Evolutionary conservation across 2,888 invertebrate species (phyloP), one percentile per base, ranked within the genome.

Genomic region (Volucella inanis): DNA sequence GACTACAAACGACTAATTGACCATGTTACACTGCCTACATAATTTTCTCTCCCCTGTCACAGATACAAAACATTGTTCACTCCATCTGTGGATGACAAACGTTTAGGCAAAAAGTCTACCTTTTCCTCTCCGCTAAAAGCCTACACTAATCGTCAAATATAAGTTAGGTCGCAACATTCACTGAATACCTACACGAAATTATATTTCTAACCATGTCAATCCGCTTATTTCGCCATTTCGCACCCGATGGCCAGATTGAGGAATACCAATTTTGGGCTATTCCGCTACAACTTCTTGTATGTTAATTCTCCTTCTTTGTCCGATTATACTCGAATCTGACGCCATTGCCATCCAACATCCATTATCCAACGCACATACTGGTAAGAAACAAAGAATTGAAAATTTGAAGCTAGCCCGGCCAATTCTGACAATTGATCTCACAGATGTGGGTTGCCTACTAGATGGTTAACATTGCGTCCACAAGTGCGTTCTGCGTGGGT

Each of bases 221-320:
- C 52, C 22, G n/a, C 41, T 49, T 10, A 41, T 65, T 75, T 15
- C 12, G 31, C 55, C 50, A 70, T 57, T 64, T 49, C 22, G 38
- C 75, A 70, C 47, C 62, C 15, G 54, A 18, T 62, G 47, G 10
- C 55, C 41, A 55, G 62, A 70, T 57, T 59, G 70, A 59, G 39
- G 43, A 47, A 43, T 50, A 14, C 76, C 70, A 65, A 49, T 61
- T 82, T 49, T 50, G 81, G 70, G 12, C 31, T 52, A 47, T 43
- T 15, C 67, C 59, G 10, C 52, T 10, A 41, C 64, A n/a, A 45
- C 52, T 64, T 76, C 64, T 71, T 65, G 81, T 77, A 68, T 82
- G 77, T 52, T 71, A 82, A 82, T 81, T 77, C 43, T 45, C 15
- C 10, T 41, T 47, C 61, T 82, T 72, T 31, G 72, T 83, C 57